Conservation (phyloP, 2,113 vertebrate species). For the Aegithalos caudatus region DNA sequence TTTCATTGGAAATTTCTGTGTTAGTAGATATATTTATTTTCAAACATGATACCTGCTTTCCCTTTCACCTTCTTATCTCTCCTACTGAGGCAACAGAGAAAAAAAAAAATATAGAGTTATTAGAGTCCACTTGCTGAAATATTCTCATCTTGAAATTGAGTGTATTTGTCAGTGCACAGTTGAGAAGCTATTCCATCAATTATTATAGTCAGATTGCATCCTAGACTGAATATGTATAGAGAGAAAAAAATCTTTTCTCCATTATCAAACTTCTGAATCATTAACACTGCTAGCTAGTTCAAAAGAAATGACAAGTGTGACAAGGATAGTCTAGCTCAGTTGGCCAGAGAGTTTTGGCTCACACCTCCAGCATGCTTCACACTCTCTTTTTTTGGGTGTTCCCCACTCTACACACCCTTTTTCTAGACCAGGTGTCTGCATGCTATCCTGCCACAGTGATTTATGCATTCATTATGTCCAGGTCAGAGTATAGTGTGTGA, state of each 20-base stretch:
- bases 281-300: background rate
- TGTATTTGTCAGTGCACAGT: fast-evolving
- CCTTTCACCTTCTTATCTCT: background rate
- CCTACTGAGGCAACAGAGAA: background rate
- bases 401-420: background rate
- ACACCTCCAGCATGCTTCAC: background rate
- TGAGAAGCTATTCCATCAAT: background rate
- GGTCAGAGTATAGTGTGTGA: background rate
- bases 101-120: background rate
- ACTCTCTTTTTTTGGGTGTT: background rate
- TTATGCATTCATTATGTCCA: background rate
- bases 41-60: background rate
- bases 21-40: background rate
- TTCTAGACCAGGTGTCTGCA: background rate
- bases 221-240: background rate
- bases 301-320: background rate
- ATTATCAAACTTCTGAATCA: background rate
- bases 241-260: background rate
- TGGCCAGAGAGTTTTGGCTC: background rate
- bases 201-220: background rate
- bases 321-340: background rate
- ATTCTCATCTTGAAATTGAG: background rate
- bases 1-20: background rate
- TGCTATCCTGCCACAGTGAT: background rate
- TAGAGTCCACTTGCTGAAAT: background rate